Evolutionary conservation across 1,140 invertebrate genomes (phyloP), one percentile per base, ranked within the genome.

Genomic region (Drosophila leontia): DNA sequence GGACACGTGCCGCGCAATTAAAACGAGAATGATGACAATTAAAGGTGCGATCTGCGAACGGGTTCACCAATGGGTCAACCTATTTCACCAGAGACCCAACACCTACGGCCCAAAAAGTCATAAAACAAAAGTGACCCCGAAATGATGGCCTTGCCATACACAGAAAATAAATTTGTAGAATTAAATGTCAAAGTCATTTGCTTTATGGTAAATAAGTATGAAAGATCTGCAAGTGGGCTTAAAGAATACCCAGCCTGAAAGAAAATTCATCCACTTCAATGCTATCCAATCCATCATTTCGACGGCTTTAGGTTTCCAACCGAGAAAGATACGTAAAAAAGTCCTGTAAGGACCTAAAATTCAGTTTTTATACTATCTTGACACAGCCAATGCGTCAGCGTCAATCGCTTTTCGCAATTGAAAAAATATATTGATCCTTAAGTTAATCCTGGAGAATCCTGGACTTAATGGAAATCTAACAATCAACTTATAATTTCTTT

Each of bases 1-100:
- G 39, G 65, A 61, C 78, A 79, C 75, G 75, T 82, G 78, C 70
- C 17, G 58, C 58, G 51, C 50, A 80, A 77, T 77, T 77, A 77
- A 77, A 76, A 67, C 75, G 75, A 59, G 68, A 82, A 72, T 59
- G 64, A 48, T 62, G 53, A 71, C 80, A 87, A 70, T 80, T 87
- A 80, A 82, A 80, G 55, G 56, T 75, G 70, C 70, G 83, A 79
- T 86, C 75, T 71, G 61, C 23, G 41, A 61, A 74, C 72, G 55
- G 55, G 41, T 56, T 45, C 23, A 34, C 15, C 26, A 34, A 53
- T 58, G 45, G 44, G 39, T 44, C 42, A 61, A 74, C 34, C 44
- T 55, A 81, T 59, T 55, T 32, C 70, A 44, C 41, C 53, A 23
- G 26, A 63, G 68, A 39, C 58, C 50, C 45, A 32, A 59, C 60